These are phyloP conservation scores for Pagrus major DNA, from an alignment of 2,113 vertebrate genomes.

Conservation along the genomic window DNA sequence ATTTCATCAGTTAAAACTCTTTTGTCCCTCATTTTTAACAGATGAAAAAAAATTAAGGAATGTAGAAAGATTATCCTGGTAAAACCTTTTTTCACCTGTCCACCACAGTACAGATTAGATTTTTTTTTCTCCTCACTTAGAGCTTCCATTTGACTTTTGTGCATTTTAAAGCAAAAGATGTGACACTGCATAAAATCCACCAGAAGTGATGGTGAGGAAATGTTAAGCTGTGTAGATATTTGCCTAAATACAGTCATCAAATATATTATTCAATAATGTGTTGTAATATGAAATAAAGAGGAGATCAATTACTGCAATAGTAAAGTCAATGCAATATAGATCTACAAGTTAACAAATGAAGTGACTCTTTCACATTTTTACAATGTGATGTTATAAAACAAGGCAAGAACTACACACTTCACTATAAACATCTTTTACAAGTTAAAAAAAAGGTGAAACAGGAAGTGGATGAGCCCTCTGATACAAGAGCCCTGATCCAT, in stretches of 20 bases:
- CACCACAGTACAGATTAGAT: no score
- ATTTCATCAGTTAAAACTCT: no score
- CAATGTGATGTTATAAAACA: slow-evolving; percentile 5
- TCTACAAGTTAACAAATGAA: not conserved
- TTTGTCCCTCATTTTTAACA: no score
- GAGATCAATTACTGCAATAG: not conserved
- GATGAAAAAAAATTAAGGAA: no score
- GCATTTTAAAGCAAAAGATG: not conserved
- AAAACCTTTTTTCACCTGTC: no score
- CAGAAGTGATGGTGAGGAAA: not conserved
- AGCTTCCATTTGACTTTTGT: not conserved
- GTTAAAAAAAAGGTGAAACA: not conserved
- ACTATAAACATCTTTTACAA: slow-evolving; percentile 8
- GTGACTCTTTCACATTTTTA: not conserved
- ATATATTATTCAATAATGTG: not conserved
- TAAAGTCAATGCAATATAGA: not conserved
- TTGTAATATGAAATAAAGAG: not conserved
- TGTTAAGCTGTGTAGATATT: not conserved
- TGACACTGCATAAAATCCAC: not conserved
- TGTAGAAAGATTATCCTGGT: no score
- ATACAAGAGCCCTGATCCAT: not conserved
- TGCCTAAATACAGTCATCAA: not conserved
- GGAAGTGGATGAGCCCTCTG: not conserved
- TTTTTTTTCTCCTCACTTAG: no score
- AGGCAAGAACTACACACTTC: not conserved